Evolutionary conservation across 1,140 invertebrate species (phyloP).

Genomic region (Atta texana): DNA sequence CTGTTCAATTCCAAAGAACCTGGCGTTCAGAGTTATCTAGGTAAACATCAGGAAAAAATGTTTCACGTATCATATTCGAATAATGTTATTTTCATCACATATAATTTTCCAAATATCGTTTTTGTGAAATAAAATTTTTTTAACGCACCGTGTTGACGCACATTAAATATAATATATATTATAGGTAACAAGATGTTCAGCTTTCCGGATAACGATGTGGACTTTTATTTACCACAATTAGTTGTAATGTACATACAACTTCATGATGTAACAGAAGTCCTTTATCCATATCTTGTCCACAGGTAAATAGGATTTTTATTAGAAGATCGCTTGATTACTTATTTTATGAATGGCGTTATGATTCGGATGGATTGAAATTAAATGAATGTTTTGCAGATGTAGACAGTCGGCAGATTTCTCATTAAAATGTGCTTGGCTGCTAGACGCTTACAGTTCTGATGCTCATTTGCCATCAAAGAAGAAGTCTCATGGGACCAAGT

Average conservation of each 20-base stretch:
- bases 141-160: background rate
- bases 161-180: constrained; percentile 14
- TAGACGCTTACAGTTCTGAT: constrained; percentile 97
- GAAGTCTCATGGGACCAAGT: constrained; percentile 94
- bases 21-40: constrained; percentile 97
- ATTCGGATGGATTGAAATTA: background rate
- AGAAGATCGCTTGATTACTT: background rate
- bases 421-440: constrained; percentile 97
- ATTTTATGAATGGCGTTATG: background rate
- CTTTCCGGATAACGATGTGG: constrained; percentile 96
- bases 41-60: constrained; percentile 77
- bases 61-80: background rate
- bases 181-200: constrained; percentile 97
- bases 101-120: background rate
- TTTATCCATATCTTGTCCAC: constrained; percentile 97
- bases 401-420: constrained; percentile 97
- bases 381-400: constrained; percentile 89
- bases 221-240: constrained; percentile 99
- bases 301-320: constrained; percentile 87
- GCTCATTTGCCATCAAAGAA: constrained; percentile 91
- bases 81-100: background rate
- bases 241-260: constrained; percentile 99
- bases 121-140: background rate
- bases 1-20: constrained; percentile 99
- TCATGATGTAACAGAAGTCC: constrained; percentile 97